Evolutionary conservation across 2,113 vertebrate species (phyloP).

Genomic region (Nettapus auritus): DNA sequence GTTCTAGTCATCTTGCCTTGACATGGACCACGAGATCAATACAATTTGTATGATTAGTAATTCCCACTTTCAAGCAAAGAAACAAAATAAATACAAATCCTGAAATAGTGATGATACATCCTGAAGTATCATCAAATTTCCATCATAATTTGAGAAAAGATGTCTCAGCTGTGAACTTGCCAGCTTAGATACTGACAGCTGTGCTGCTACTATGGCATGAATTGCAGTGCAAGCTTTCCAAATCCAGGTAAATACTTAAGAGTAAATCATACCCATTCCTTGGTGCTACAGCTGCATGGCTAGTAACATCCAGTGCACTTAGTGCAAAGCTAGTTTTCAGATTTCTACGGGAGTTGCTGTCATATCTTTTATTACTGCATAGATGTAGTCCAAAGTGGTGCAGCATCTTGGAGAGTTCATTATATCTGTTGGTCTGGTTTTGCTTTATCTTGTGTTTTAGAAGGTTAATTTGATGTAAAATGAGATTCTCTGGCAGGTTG

Average conservation of each 20-base stretch:
- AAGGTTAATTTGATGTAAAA: not conserved
- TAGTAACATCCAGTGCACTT: not conserved
- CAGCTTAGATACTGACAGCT: not conserved
- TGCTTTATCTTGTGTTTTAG: not conserved
- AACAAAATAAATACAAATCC: not conserved
- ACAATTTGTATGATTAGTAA: not conserved
- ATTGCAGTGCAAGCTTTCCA: not conserved
- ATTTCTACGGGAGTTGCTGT: not conserved
- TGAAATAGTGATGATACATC: not conserved
- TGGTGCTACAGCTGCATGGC: not conserved
- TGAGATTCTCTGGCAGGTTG: not conserved
- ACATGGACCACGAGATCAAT: not conserved
- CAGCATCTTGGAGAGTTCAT: not conserved
- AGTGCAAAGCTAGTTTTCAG: not conserved
- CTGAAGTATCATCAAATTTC: not conserved
- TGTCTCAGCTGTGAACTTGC: not conserved
- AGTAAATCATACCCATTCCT: not conserved
- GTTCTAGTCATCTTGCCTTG: not conserved
- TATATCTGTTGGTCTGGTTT: not conserved
- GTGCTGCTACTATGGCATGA: not conserved
- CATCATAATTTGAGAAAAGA: not conserved
- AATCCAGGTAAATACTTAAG: not conserved
- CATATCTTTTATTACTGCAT: not conserved
- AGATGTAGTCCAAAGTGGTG: not conserved
- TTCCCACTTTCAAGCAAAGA: not conserved